These are phyloP conservation scores for Mormoops blainvillei DNA, from an alignment of 2,113 vertebrate genomes.

Conservation along the genomic window DNA sequence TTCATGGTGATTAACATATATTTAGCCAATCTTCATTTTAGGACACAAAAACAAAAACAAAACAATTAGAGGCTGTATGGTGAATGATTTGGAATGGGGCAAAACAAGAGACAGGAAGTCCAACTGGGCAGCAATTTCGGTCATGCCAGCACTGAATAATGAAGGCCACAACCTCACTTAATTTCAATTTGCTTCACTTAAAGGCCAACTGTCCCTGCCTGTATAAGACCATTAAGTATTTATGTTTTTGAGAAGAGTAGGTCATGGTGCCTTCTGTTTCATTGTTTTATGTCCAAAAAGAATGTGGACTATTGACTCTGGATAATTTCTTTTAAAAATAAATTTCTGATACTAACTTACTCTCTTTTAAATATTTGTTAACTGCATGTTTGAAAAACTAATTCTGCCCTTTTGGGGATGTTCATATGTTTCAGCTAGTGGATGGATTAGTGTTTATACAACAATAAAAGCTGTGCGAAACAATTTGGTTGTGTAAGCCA, in stretches of 20 bases:
- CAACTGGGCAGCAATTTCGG: neutral
- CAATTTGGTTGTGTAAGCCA: neutral
- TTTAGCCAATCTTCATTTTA: constrained; percentile 20
- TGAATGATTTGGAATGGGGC: neutral
- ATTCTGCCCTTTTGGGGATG: neutral
- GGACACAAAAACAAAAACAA: neutral
- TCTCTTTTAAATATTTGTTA: neutral
- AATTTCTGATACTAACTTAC: neutral
- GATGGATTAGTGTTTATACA: neutral
- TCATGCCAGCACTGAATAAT: neutral
- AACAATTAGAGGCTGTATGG: neutral
- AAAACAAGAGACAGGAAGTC: neutral
- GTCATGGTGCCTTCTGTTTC: neutral
- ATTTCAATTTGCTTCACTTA: too few relatives aligned
- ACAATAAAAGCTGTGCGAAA: neutral
- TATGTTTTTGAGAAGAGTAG: neutral
- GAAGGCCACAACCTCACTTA: neutral
- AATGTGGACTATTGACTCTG: neutral
- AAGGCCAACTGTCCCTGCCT: neutral
- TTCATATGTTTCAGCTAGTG: neutral
- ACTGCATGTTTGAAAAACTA: neutral
- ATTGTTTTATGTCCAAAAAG: neutral
- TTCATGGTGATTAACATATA: neutral
- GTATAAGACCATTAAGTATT: neutral
- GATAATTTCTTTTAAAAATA: constrained; percentile 21